A percentile compares a stretch with the other conserved stretches of the same genome.
These are phyloP conservation scores for Pseudorasbora parva DNA, from an alignment of 2,113 vertebrate species.

Conservation along the genomic window DNA sequence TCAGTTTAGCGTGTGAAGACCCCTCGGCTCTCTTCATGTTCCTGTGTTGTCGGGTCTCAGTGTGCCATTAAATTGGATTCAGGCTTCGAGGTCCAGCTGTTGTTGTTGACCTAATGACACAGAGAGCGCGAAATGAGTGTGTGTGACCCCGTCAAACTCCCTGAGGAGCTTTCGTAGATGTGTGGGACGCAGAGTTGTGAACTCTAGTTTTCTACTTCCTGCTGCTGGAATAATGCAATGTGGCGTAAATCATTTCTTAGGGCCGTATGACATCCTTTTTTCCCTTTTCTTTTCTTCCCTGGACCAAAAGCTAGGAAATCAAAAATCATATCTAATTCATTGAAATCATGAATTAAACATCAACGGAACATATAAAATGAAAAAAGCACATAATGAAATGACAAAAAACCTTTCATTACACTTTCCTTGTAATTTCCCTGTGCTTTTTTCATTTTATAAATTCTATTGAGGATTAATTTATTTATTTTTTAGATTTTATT, in stretches of 20 bases:
- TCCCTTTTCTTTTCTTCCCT: too few relatives aligned
- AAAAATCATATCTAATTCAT: too few relatives aligned
- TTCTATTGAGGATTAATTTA: too few relatives aligned
- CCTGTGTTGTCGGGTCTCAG: slow-evolving; percentile 23
- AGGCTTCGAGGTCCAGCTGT: slow-evolving; percentile 23
- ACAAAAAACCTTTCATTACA: too few relatives aligned
- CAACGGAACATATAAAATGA: too few relatives aligned
- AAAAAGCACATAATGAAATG: too few relatives aligned
- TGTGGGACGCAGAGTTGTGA: neutral
- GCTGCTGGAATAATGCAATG: neutral
- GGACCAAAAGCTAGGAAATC: too few relatives aligned
- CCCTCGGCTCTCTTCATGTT: neutral
- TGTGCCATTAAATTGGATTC: slow-evolving; percentile 28
- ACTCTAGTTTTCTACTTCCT: neutral
- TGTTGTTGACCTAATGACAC: neutral
- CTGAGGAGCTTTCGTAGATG: slow-evolving; percentile 37
- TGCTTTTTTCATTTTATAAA: too few relatives aligned
- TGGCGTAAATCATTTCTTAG: neutral
- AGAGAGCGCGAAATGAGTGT: neutral
- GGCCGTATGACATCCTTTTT: too few relatives aligned
- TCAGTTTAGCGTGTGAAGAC: neutral
- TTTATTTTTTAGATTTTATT: too few relatives aligned
- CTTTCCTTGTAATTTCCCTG: too few relatives aligned
- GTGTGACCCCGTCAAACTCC: slow-evolving; percentile 48
- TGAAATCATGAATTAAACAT: too few relatives aligned